Evolutionary conservation across 2,888 invertebrate species (phyloP).

Genomic region (Cecidostiba fungosa): DNA sequence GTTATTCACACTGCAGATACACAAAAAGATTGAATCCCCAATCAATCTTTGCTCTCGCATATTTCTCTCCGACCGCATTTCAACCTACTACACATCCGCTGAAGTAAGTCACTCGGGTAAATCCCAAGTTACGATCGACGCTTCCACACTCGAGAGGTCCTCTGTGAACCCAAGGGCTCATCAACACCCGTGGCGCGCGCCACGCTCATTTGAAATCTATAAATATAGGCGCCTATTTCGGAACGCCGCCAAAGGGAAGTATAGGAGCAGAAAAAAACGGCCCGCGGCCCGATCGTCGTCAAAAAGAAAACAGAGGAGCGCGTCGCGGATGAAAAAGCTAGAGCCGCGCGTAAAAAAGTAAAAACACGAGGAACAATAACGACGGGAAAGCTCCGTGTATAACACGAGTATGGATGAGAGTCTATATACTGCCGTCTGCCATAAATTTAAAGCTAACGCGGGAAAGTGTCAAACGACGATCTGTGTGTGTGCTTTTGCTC

Average conservation of each 20-base stretch:
- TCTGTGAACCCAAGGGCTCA: background rate
- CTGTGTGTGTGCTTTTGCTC: constrained; percentile 3
- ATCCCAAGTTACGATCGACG: constrained; percentile 42
- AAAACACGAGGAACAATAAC: constrained; percentile 8
- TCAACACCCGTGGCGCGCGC: background rate
- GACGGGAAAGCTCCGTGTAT: background rate
- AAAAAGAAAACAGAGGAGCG: constrained; percentile 5
- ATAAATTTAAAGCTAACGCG: constrained; percentile 36
- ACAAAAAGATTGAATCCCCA: background rate
- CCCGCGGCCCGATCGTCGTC: background rate
- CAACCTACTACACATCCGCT: no score
- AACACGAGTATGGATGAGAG: background rate
- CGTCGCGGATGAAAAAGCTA: background rate
- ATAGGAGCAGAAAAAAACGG: background rate
- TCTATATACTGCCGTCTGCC: background rate
- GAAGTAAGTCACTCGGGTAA: constrained; percentile 55
- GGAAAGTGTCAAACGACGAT: background rate
- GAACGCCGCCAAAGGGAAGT: background rate
- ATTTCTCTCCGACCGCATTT: no score
- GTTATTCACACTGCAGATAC: no score
- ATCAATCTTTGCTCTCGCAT: constrained; percentile 11
- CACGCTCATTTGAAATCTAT: constrained; percentile 48
- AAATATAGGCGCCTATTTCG: constrained; percentile 52
- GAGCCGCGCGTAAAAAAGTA: constrained; percentile 21
- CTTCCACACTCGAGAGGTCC: background rate